Conservation (phyloP, 2,888 invertebrate species). For the Aelia acuminata region DNA sequence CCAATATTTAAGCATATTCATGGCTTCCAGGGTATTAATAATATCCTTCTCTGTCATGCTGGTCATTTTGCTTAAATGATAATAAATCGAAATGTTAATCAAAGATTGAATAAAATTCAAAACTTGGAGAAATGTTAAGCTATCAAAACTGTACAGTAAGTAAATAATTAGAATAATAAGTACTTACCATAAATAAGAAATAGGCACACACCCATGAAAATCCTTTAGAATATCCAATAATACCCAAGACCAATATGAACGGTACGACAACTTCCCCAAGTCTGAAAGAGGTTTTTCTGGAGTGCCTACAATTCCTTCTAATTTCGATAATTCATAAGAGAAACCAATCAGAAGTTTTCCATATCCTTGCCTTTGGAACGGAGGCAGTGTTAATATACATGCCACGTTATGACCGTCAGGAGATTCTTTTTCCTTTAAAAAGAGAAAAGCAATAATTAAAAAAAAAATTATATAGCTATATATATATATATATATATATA, state of each 20-base stretch:
- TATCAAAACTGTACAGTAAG: no score
- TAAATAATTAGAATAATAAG: no score
- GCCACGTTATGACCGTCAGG: constrained; percentile 95
- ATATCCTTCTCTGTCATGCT: constrained; percentile 97
- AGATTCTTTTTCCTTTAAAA: constrained; percentile 88
- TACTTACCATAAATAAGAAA: constrained; percentile 45
- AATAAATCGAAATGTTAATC: neutral
- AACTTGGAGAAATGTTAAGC: no score
- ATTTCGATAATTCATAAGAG: constrained; percentile 93
- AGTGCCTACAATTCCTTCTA: constrained; percentile 95
- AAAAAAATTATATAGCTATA: no score
- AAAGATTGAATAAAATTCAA: no score
- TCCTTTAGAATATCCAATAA: constrained; percentile 91
- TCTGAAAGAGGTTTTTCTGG: constrained; percentile 98
- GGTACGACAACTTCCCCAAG: constrained; percentile 93
- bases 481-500: no score
- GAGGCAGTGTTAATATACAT: constrained; percentile 96
- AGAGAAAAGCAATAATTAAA: neutral
- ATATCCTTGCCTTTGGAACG: constrained; percentile 96
- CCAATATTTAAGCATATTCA: constrained; percentile 99
- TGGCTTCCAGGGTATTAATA: constrained; percentile 92
- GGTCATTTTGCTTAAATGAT: constrained; percentile 83
- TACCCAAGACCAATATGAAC: constrained; percentile 98
- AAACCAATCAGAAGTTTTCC: constrained; percentile 97
- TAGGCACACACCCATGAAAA: constrained; percentile 73